These are phyloP conservation scores for Propithecus coquereli DNA, from an alignment of 2,113 vertebrate genomes.

Conservation along the genomic window DNA sequence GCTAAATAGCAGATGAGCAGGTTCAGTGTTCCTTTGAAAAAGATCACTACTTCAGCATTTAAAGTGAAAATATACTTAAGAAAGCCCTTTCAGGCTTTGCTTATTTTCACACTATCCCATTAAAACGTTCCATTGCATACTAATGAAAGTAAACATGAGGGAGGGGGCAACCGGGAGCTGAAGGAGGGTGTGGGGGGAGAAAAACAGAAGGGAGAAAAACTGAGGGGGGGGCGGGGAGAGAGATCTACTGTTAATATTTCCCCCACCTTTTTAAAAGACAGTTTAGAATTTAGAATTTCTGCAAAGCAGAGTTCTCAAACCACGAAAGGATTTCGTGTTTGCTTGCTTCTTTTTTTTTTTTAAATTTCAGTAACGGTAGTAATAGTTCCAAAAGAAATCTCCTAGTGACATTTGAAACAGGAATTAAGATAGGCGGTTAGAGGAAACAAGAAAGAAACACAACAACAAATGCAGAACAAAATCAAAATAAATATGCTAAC, in stretches of 20 bases:
- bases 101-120: constrained; percentile 35
- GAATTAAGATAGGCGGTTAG: neutral
- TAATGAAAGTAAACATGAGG: constrained; percentile 62
- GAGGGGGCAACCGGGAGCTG: neutral
- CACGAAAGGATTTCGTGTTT: neutral
- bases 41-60: constrained; percentile 73
- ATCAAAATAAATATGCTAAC: neutral
- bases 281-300: constrained; percentile 27
- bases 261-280: constrained; percentile 20
- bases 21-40: constrained; percentile 69
- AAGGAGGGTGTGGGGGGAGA: too few species aligned
- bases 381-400: neutral
- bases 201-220: too few species aligned
- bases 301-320: constrained; percentile 22
- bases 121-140: constrained; percentile 60
- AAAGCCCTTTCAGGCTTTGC: constrained; percentile 54
- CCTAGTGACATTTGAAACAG: neutral
- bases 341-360: neutral
- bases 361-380: neutral
- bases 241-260: neutral
- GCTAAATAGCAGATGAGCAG: constrained; percentile 63
- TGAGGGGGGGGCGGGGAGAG: too few species aligned
- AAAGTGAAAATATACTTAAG: constrained; percentile 43
- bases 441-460: constrained; percentile 13
- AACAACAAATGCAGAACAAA: neutral